Base-by-base conservation (phyloP, 2,797 vertebrate species). In the Yasuhikotakia modesta region DNA sequence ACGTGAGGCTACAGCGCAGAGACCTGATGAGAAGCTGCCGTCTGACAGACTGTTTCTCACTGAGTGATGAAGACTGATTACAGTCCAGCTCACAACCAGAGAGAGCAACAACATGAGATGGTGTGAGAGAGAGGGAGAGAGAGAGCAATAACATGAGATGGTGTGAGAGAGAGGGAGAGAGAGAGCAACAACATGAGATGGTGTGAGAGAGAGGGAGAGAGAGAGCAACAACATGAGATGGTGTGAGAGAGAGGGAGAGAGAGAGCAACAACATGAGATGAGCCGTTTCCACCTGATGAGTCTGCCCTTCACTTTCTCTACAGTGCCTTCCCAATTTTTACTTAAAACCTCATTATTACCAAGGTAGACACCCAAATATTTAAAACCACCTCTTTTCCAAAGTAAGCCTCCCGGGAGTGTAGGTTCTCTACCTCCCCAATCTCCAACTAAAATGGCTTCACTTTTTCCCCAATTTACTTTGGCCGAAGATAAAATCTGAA, bases 21-120 rank as follows among this genome's bases (percentile, higher is more conserved):
- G 50, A n/a, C 16, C 52, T 77, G 85, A 83, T 65, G 69, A 81
- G 78, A 74, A 72, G 72, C 69, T 46, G 58, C 19, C 69, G 73
- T 81, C 55, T 82, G 78, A 81, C 80, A 82, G 80, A 82, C 79
- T 58, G 67, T 76, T 68, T 69, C 63, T 69, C 69, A 86, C 46
- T 76, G 81, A 84, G 72, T 78, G 82, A 82, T 78, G 76, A 79
- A 45, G 73, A 70, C 74, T 80, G 82, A 86, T 86, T 86, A 84
- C 69, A 69, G 72, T 79, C n/a, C 43, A 16, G 45, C 61, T 83
- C 75, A 80, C 76, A 70, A 19, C 65, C 63, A 24, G 55, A 24
- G 70, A n/a, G 32, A 70, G n/a, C 80, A 19, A 73, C 5, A 69
- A 48, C 67, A 67, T 71, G 67, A 71, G 70, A 63, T 21, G 39